These are phyloP conservation scores for Zosterops pallidus DNA, from an alignment of 2,113 vertebrate species.

Conservation along the genomic window DNA sequence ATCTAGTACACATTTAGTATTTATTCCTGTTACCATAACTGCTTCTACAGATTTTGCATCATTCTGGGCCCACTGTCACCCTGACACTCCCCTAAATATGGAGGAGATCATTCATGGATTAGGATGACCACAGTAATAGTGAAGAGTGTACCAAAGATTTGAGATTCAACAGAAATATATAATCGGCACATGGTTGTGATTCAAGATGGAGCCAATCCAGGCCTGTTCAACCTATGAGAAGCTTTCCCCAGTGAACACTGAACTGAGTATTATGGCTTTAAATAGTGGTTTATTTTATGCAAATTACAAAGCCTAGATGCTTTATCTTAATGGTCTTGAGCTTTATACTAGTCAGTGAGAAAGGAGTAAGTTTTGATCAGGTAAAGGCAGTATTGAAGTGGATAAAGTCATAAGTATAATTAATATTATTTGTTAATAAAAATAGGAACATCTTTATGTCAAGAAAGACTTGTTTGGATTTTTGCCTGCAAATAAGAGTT, in stretches of 20 bases:
- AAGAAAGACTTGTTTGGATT: not conserved
- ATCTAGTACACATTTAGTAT: not conserved
- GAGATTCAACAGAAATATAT: not conserved
- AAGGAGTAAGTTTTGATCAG: not conserved
- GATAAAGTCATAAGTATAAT: not conserved
- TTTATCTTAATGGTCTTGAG: not conserved
- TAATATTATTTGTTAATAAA: not conserved
- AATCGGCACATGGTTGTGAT: not conserved
- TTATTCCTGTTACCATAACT: not conserved
- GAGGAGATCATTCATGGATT: not conserved
- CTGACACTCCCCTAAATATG: not conserved
- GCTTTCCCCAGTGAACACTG: not conserved
- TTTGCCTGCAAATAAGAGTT: not conserved
- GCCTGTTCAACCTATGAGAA: not conserved
- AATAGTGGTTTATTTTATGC: not conserved
- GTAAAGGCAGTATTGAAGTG: not conserved
- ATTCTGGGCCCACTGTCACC: too few species aligned
- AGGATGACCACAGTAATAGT: not conserved
- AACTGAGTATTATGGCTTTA: not conserved
- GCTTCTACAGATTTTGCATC: not conserved
- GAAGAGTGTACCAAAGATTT: not conserved
- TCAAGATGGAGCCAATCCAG: not conserved
- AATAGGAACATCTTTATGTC: not conserved
- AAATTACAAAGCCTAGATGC: not conserved
- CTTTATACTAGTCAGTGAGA: not conserved